Conservation (phyloP, 2,888 invertebrate genomes). For the Cyaniris semiargus region DNA sequence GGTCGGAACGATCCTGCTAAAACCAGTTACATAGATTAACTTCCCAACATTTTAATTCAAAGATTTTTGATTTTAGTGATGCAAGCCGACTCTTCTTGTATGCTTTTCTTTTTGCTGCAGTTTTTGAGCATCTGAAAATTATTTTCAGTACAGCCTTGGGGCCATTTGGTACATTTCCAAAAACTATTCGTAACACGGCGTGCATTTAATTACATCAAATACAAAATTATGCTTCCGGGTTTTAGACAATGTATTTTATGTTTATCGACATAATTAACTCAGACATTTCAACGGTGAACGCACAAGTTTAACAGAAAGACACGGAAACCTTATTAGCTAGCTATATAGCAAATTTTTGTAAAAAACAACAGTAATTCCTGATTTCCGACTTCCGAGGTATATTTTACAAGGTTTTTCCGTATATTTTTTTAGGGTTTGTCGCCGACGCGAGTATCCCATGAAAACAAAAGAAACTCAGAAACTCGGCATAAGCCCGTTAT, state of each 20-base stretch:
- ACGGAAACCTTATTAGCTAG: neutral
- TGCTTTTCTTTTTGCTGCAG: neutral
- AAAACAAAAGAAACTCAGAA: too few species aligned
- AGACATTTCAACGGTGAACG: neutral
- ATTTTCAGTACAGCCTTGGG: neutral
- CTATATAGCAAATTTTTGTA: too few species aligned
- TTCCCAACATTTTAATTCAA: too few species aligned
- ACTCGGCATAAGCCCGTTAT: too few species aligned
- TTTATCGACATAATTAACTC: neutral
- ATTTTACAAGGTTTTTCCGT: too few species aligned
- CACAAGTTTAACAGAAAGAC: neutral
- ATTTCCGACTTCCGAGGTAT: too few species aligned
- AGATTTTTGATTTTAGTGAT: too few species aligned
- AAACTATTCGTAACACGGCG: neutral
- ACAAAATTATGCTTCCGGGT: neutral
- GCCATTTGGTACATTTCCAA: slow-evolving; percentile 15
- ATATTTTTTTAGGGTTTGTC: neutral
- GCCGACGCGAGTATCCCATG: neutral
- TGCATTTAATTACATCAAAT: slow-evolving; percentile 7
- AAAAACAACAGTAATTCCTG: too few species aligned
- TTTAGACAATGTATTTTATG: neutral
- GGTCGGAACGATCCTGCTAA: too few species aligned
- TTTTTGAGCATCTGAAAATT: neutral
- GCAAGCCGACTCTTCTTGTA: too few species aligned
- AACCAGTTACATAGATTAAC: too few species aligned